Conservation (phyloP, 2,797 vertebrate genomes). For the Poecile montanus region DNA sequence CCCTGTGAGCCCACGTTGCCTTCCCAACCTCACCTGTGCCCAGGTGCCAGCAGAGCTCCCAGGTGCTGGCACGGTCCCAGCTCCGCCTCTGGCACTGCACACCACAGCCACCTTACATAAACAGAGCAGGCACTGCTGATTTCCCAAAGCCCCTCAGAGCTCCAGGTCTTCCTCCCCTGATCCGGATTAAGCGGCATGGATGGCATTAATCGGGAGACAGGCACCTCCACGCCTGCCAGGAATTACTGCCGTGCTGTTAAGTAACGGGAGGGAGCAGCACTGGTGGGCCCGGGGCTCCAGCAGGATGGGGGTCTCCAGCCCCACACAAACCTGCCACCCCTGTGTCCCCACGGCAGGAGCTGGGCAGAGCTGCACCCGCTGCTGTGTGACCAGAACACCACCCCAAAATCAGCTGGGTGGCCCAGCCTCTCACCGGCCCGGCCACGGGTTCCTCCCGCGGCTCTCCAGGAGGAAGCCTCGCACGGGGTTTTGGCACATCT, state of each 20-base stretch:
- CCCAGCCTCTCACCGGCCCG: rapidly evolving
- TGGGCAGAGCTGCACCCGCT: rapidly evolving
- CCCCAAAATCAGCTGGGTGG: rapidly evolving
- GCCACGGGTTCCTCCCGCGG: background rate
- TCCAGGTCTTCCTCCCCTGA: constrained; percentile 20
- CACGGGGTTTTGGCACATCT: background rate
- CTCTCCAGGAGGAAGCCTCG: background rate
- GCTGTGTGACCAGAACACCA: rapidly evolving
- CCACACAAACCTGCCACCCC: background rate
- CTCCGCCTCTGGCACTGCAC: background rate
- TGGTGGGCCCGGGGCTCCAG: rapidly evolving
- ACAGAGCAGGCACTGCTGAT: background rate
- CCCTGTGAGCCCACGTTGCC: rapidly evolving
- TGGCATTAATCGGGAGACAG: background rate
- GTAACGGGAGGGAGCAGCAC: background rate
- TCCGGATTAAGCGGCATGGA: background rate
- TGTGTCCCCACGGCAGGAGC: rapidly evolving
- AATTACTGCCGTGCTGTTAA: background rate
- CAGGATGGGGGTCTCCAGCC: background rate
- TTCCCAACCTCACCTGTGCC: background rate
- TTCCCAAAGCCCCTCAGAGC: constrained; percentile 49
- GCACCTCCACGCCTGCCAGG: background rate
- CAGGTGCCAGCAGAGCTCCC: background rate
- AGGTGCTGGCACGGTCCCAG: rapidly evolving
- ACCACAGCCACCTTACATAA: constrained; percentile 1